These are phyloP conservation scores for Notodonta ziczac DNA, from an alignment of 2,888 invertebrate species.

Conservation along the genomic window DNA sequence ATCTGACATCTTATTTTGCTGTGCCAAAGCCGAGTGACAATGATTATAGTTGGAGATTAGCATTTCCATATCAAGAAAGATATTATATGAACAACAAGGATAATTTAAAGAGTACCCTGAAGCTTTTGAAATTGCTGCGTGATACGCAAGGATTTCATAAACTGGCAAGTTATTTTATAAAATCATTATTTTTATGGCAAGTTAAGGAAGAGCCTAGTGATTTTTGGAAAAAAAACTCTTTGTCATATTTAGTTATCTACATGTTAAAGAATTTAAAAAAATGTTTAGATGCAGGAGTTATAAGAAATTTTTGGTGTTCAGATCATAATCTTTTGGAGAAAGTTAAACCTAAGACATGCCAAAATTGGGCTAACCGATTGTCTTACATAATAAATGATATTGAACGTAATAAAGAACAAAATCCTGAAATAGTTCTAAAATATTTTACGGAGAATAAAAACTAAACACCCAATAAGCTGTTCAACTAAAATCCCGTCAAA, in stretches of 20 bases:
- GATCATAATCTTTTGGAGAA: constrained; percentile 58
- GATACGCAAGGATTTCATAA: constrained; percentile 62
- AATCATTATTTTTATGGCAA: constrained; percentile 68
- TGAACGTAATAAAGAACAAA: constrained; percentile 41
- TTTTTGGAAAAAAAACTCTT: constrained; percentile 58
- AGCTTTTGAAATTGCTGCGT: constrained; percentile 59
- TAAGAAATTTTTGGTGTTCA: constrained; percentile 63
- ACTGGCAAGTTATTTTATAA: constrained; percentile 66
- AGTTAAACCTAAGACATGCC: constrained; percentile 54
- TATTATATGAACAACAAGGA: constrained; percentile 50
- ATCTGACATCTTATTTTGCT: constrained; percentile 53
- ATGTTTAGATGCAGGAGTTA: constrained; percentile 43
- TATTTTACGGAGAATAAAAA: constrained; percentile 36
- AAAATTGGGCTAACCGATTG: constrained; percentile 59
- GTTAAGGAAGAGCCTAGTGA: constrained; percentile 35
- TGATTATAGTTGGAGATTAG: constrained; percentile 61
- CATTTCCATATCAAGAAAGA: constrained; percentile 66
- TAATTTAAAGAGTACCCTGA: constrained; percentile 60
- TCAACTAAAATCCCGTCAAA: no score
- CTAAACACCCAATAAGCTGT: not conserved
- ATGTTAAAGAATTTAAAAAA: constrained; percentile 58
- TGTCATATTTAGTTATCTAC: constrained; percentile 53
- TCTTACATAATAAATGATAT: constrained; percentile 51
- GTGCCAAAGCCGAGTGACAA: constrained; percentile 63
- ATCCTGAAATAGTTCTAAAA: constrained; percentile 44